Base-by-base conservation (phyloP, 2,888 invertebrate species). In the Limnephilus auricula region DNA sequence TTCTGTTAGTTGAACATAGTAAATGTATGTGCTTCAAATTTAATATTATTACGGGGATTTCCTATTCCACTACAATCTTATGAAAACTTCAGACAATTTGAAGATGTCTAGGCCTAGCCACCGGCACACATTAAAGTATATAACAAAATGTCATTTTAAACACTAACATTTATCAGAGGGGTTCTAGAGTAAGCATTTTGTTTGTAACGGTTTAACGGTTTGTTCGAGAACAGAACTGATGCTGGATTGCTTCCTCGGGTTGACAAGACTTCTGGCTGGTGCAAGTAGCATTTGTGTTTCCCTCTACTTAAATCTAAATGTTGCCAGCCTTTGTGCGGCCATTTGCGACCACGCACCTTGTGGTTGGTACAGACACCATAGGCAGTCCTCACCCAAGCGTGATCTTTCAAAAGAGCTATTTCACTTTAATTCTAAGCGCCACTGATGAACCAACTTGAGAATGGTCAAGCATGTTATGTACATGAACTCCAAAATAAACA, bases 81-180 rank as follows among this genome's bases (percentile, higher is more conserved):
- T 30, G 40, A 85, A 40, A 85, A 85, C 65, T 65, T 86, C 86
- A 86, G 86, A 86, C 86, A 86, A 86, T 31, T 50, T 32, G 32
- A 86, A 86, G 45, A 86, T 65, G 32, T 86, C 50, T 86, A 86
- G 86, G 86, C 86, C 86, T 50, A 86, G 86, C 86, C 86, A 65
- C 86, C 32, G 50, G 50, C 86, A 86, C 50, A 86, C 25, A 32
- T 86, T 86, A 18, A 65, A 65, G 50, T 65, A 65, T 65, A 65
- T 15, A 65, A 65, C 45, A 37, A 40, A 5, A 40, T 13, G 85
- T n/a, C 37, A 45, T n/a, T 85, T n/a, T 85, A 85, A 37, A 85
- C 30, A 37, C 45, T 85, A 85, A 85, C 85, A 85, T 85, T 40
- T 45, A 85, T 45, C 85, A 85, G 85, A 85, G 40, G 85, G 40